Evolutionary conservation across 2,797 vertebrate genomes (phyloP).

Genomic region (Notamacropus eugenii): DNA sequence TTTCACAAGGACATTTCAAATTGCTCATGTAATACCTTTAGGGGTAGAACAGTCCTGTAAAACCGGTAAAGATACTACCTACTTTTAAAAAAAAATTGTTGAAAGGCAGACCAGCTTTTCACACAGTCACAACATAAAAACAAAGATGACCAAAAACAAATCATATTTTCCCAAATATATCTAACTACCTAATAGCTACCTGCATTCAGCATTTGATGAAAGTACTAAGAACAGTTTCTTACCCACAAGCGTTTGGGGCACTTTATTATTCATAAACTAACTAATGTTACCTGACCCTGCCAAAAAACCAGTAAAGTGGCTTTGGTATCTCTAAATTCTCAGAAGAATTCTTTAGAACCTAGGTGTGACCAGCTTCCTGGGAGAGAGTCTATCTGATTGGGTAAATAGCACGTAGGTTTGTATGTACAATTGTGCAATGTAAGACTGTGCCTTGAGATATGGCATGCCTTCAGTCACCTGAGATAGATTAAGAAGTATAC

Average conservation of each 20-base stretch:
- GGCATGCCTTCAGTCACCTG: not conserved
- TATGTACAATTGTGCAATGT: not conserved
- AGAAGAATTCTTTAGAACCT: constrained; percentile 12
- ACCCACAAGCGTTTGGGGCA: constrained; percentile 28
- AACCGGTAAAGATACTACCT: constrained; percentile 14
- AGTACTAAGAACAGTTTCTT: constrained; percentile 15
- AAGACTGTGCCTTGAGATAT: not conserved
- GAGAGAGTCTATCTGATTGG: not conserved
- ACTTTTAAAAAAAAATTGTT: constrained; percentile 9
- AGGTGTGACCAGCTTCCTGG: constrained; percentile 5
- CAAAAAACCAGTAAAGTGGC: constrained; percentile 21
- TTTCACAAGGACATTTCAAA: constrained; percentile 7
- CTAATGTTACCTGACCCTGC: constrained; percentile 24
- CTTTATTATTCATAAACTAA: constrained; percentile 7
- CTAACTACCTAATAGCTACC: not conserved
- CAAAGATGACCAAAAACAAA: not conserved
- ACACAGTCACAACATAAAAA: constrained; percentile 14
- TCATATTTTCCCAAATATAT: constrained; percentile 18
- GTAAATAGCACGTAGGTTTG: not conserved
- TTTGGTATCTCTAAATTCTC: constrained; percentile 13
- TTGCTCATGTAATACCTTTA: not conserved
- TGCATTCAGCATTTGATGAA: not conserved
- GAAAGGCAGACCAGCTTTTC: not conserved
- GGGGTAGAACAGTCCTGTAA: not conserved
- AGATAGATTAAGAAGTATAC: not conserved